Evolutionary conservation across 2,888 invertebrate species (phyloP).

Genomic region (Lycia hirtaria): DNA sequence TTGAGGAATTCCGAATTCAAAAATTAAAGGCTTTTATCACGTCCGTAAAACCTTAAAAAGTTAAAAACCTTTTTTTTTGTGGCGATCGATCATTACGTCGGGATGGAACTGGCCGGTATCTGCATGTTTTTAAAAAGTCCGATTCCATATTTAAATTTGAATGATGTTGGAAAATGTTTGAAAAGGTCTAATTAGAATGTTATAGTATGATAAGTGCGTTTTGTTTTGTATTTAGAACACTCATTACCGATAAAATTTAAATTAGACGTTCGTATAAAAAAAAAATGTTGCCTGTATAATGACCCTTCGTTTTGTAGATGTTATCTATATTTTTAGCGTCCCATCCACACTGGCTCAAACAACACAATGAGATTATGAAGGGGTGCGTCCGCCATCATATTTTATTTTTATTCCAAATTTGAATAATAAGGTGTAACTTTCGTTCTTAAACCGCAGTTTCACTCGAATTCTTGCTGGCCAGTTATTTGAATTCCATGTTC

Average conservation of each 20-base stretch:
- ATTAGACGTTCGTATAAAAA: neutral
- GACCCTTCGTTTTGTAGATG: constrained; percentile 21
- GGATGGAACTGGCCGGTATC: constrained; percentile 41
- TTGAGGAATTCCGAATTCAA: constrained; percentile 49
- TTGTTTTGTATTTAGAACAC: neutral
- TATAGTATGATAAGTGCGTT: neutral
- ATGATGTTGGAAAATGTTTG: constrained; percentile 17
- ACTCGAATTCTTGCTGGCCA: constrained; percentile 5
- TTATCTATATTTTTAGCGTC: constrained; percentile 16
- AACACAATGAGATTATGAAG: constrained; percentile 63
- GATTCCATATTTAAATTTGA: constrained; percentile 35
- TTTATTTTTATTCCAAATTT: constrained; percentile 15
- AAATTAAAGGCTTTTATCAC: constrained; percentile 51
- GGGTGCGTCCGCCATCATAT: constrained; percentile 62
- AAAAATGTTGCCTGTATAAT: constrained; percentile 17
- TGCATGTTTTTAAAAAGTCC: constrained; percentile 38
- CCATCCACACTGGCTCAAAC: constrained; percentile 7
- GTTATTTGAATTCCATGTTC: constrained; percentile 2
- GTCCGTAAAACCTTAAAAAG: constrained; percentile 43
- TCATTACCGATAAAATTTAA: neutral
- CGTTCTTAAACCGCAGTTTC: neutral
- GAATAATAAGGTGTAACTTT: constrained; percentile 13
- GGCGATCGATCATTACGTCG: constrained; percentile 44
- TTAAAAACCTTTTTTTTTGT: constrained; percentile 38
- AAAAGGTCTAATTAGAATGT: constrained; percentile 11